Evolutionary conservation across 35 echinoderm and acorn worm genomes (phyloP), one percentile per base, ranked within the genome.

Genomic region (Anneissia japonica): DNA sequence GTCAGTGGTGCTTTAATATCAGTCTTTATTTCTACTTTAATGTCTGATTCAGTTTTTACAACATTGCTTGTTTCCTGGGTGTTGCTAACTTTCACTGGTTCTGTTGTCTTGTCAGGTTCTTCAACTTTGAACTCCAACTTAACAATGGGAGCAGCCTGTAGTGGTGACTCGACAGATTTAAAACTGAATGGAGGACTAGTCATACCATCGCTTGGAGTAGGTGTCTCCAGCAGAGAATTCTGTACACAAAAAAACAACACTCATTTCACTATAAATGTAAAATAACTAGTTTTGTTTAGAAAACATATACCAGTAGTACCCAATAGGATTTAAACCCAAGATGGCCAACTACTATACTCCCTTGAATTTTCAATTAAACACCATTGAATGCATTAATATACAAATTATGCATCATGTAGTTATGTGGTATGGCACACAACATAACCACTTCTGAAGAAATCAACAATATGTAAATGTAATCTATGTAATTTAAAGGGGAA

Each of bases 161-260:
- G 23, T 35, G 38, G 0, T 26, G 38, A 32, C 7, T 35, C 34
- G 32, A 26, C 73, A 36, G 32, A 30, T 33, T 33, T 74, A 0
- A 37, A 35, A 38, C 73, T 72, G 30, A 84, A 84, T 32, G 82
- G 73, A 84, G 43, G 34, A 32, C 46, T 31, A 32, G 38, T 26
- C 32, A 46, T 72, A 28, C 73, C 82, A 31, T 84, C 82, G 13
- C 46, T 72, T 84, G 55, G 82, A 35, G 82, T 84, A 35, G 82
- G 82, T 0, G 82, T 72, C 37, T 84, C 82, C 28, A 84, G 46
- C 21, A 84, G 38, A 0, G 32, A 56, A 29, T 46, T 36, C 82
- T 84, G 81, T 17, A 21, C 28, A 46, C 32, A 35, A 84, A 31
- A 84, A 56, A 0, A 30, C 64, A 84, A 12, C 10, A 32, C 51